Percentiles rank a stretch among this genome's conserved stretches.
Evolutionary conservation across 2,797 vertebrate genomes (phyloP).

Genomic region (Centroberyx gerrardi): DNA sequence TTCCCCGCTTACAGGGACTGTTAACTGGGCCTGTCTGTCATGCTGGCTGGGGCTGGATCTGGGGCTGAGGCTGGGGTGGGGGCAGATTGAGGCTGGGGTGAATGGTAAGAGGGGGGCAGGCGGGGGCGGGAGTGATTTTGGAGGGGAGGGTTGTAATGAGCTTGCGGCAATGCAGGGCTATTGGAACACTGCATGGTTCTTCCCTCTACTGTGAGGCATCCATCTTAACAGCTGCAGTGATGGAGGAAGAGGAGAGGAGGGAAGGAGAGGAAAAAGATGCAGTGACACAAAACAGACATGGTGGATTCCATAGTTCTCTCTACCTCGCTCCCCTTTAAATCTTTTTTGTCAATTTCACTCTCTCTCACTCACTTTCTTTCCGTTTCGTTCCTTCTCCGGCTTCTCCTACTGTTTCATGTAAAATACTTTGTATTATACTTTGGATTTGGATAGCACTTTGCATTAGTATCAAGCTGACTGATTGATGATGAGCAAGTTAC

Average conservation of each 20-base stretch:
- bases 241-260: constrained; percentile 36
- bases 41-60: constrained; percentile 74
- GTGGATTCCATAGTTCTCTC: constrained; percentile 70
- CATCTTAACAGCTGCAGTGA: constrained; percentile 79
- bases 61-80: constrained; percentile 61
- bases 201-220: constrained; percentile 76
- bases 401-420: constrained; percentile 52
- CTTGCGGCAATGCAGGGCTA: constrained; percentile 74
- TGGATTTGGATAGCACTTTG: constrained; percentile 35
- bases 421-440: constrained; percentile 39
- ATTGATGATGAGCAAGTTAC: constrained; percentile 23
- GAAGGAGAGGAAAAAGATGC: constrained; percentile 45
- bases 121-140: constrained; percentile 69
- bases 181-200: constrained; percentile 72
- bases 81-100: constrained; percentile 73
- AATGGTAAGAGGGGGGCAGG: constrained; percentile 61
- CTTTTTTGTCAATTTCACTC: constrained; percentile 53
- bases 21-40: constrained; percentile 87
- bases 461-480: constrained; percentile 33
- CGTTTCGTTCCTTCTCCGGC: constrained; percentile 42
- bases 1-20: constrained; percentile 81
- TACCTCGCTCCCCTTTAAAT: constrained; percentile 56
- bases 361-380: constrained; percentile 40
- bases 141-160: constrained; percentile 80
- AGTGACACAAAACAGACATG: constrained; percentile 62